Evolutionary conservation across 2,888 invertebrate genomes (phyloP).

Genomic region (Helleia helle): DNA sequence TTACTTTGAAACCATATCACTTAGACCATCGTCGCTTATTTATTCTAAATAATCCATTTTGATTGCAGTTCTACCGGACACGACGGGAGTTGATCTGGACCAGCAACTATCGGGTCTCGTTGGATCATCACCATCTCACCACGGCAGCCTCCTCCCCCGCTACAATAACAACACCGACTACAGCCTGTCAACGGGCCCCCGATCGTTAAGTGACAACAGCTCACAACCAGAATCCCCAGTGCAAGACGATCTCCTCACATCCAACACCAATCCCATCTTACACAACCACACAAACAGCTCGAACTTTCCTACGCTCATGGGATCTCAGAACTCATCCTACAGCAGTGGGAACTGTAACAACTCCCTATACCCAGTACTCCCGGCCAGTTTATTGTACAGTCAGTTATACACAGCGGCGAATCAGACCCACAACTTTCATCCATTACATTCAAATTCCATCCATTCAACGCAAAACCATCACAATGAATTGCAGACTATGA

Average conservation of each 20-base stretch:
- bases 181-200: conserved; percentile 78
- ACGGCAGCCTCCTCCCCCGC: conserved; percentile 77
- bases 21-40: too few relatives aligned
- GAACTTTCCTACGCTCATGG: conserved; percentile 78
- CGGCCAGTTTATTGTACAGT: conserved; percentile 87
- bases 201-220: conserved; percentile 87
- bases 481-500: conserved; percentile 82
- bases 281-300: conserved; percentile 75
- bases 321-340: conserved; percentile 75
- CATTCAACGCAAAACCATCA: conserved; percentile 78
- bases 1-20: too few relatives aligned
- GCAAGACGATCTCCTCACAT: conserved; percentile 82
- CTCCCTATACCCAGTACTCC: conserved; percentile 84
- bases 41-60: conserved; percentile 20
- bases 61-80: conserved; percentile 82
- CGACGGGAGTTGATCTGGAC: conserved; percentile 82
- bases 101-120: conserved; percentile 80
- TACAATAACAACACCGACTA: conserved; percentile 80
- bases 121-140: conserved; percentile 72
- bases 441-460: conserved; percentile 77
- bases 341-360: conserved; percentile 79
- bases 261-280: conserved; percentile 76
- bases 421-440: conserved; percentile 82
- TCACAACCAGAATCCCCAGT: conserved; percentile 89
- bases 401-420: conserved; percentile 87